Evolutionary conservation across 2,113 vertebrate species (phyloP), one percentile per base, ranked within the genome.

Genomic region (Zosterops pallidus): DNA sequence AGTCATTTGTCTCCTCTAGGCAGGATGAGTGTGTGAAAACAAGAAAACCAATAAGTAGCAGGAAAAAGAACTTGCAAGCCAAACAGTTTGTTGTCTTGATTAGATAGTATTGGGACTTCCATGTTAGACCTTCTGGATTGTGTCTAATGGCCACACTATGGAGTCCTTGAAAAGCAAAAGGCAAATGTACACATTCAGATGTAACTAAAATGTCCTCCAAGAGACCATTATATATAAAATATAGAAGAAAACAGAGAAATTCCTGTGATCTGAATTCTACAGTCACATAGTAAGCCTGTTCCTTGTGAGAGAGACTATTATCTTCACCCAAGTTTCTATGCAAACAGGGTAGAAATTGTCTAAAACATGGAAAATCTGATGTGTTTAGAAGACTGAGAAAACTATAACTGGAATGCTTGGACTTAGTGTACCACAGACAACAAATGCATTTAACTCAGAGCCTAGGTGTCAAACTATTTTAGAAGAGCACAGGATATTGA

Each of bases 121-220:
- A 18, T 20, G 4, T 25, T 87, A 21, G 29, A 86, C 11, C 1
- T 59, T 57, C 63, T 47, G 35, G 8, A 33, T 39, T 76, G 10
- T 39, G 35, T 83, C 44, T 76, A 25, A 55, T 28, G 3, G 29
- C 64, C 0, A 0, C 9, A 3, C 5, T 59, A 19, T 3, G 1
- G 19, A 52, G 23, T 76, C 15, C 22, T 46, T 39, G 25, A 17
- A 52, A 83, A 83, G 62, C 4, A 60, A 70, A 91, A 75, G 4
- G 14, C 17, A 76, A 53, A 63, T 18, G 53, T 17, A 28, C 44
- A 29, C 9, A 11, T 83, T 71, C 14, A 59, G 17, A 42, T 50
- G 13, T 55, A 60, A 26, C 24, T 6, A 64, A 92, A 72, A 71
- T 29, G 2, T 17, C n/a, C 23, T 71, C 35, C 49, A 71, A 71